Evolutionary conservation across 2,797 vertebrate species (phyloP), one percentile per base, ranked within the genome.

Genomic region (Eulemur coronatus): DNA sequence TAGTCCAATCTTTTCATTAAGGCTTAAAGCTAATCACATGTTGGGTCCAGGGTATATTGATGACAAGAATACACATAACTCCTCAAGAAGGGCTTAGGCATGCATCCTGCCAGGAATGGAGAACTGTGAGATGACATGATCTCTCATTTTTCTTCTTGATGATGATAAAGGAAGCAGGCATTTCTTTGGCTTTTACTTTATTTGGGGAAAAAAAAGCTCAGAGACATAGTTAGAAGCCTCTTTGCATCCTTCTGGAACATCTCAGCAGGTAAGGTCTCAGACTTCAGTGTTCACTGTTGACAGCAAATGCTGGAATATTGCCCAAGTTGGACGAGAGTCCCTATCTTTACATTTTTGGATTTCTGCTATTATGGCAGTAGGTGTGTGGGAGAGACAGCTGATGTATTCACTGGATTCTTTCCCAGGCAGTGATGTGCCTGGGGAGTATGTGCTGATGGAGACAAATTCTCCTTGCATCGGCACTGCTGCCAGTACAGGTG

Each of bases 381-480:
- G 94, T 97, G 95, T 97, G 95, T 96, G 96, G 97, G 97, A 97
- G 96, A 97, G 95, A 97, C 94, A 97, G 91, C 82, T 94, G 96
- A 97, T 97, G 91, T 97, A 91, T 97, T 97, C 97, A 97, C 96
- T 97, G 97, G 97, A 97, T 97, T 91, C 89, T 86, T 98, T 97
- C 96, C 97, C 96, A 97, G 95, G 97, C 95, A 96, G 91, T 86
- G 93, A 97, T 97, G 96, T 97, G 87, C 90, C 96, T 80, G 59
- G 97, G 95, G 84, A 95, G 89, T 79, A 67, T 76, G 82, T 96
- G 85, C 89, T 95, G 88, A 82, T 97, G 81, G 84, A 91, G 84
- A 94, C 92, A 94, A 72, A 94, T 94, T 95, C 96, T 96, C 92
- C 73, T 92, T 76, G 92, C 55, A 90, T 95, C 2, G 7, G 76